Evolutionary conservation across 2,113 vertebrate genomes (phyloP).

Genomic region (Dascyllus trimaculatus): DNA sequence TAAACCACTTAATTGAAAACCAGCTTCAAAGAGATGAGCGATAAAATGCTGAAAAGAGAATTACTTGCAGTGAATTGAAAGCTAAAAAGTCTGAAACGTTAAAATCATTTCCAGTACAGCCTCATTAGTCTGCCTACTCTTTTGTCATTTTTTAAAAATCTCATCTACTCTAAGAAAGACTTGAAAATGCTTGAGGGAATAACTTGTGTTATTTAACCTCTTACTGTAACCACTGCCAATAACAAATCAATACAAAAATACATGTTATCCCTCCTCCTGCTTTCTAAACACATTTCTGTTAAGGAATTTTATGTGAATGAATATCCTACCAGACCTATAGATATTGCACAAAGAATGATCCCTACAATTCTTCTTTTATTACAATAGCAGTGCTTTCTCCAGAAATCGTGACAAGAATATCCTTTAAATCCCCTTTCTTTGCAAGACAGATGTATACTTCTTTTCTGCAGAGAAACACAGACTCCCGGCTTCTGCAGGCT

Average conservation of each 20-base stretch:
- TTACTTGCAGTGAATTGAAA: neutral
- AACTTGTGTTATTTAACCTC: neutral
- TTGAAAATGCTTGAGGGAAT: constrained; percentile 1
- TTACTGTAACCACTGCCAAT: constrained; percentile 5
- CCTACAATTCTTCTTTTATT: constrained; percentile 1
- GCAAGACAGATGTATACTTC: neutral
- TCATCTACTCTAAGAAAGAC: constrained; percentile 1
- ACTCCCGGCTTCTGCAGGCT: constrained; percentile 22
- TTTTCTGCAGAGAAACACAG: constrained; percentile 26
- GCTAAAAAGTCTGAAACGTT: neutral
- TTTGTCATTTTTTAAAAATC: constrained; percentile 4
- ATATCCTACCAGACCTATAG: constrained; percentile 14
- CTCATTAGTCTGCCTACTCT: neutral
- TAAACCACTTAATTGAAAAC: constrained; percentile 30
- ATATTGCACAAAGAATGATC: constrained; percentile 40
- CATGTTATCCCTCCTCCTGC: neutral
- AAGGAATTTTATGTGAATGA: constrained; percentile 25
- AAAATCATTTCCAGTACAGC: neutral
- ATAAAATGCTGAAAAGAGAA: neutral
- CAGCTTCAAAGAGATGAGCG: constrained; percentile 8
- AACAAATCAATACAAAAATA: constrained; percentile 46
- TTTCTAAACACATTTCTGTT: neutral
- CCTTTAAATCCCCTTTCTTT: constrained; percentile 10
- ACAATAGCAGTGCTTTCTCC: neutral
- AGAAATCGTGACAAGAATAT: neutral